These are phyloP conservation scores for Hirudinaria manillensis DNA, from an alignment of 2,888 invertebrate species.

Conservation along the genomic window DNA sequence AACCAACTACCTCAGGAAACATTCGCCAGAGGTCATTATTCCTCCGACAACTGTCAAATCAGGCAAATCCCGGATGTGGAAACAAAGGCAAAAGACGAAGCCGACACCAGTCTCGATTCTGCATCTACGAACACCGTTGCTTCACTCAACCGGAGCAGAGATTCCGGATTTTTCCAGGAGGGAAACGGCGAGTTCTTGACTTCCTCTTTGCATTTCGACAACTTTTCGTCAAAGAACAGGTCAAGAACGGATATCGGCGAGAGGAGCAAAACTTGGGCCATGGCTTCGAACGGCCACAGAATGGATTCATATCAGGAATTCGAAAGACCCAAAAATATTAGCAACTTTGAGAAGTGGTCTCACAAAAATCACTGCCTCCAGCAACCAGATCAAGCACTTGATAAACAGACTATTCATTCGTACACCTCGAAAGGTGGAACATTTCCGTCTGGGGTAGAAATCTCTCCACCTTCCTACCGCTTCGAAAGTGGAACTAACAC, in stretches of 20 bases:
- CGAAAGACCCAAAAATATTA: neutral
- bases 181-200: neutral
- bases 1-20: too few relatives aligned
- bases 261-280: neutral
- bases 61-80: too few relatives aligned
- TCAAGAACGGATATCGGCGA: neutral
- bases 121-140: neutral
- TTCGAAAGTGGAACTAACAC: too few relatives aligned
- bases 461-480: neutral
- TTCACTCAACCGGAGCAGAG: neutral
- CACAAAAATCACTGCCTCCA: neutral
- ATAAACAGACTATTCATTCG: neutral
- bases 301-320: too few relatives aligned
- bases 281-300: neutral
- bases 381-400: neutral
- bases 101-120: too few relatives aligned
- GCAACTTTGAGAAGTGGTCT: neutral
- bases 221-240: slow-evolving; percentile 4
- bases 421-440: neutral
- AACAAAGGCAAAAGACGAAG: too few relatives aligned
- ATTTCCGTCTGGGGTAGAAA: neutral
- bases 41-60: too few relatives aligned
- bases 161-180: slow-evolving; percentile 11
- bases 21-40: too few relatives aligned
- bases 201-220: neutral